Base-by-base conservation (phyloP, 2,888 invertebrate genomes). In the Matsumyia berberina region DNA sequence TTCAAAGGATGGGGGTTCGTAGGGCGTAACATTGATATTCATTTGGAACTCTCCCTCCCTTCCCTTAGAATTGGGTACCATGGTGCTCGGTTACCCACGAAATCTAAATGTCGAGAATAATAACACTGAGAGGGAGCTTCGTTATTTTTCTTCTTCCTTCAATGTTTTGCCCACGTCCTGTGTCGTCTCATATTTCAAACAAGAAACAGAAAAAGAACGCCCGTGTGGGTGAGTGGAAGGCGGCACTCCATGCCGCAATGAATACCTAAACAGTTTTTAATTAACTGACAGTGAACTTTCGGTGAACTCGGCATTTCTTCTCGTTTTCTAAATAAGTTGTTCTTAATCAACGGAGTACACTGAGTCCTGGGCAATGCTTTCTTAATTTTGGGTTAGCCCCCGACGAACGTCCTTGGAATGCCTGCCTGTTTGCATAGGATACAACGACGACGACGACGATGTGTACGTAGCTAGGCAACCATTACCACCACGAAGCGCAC, bases 241-340 rank as follows among this genome's bases (percentile, higher is more conserved):
- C 42, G 39, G 33, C 42, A 37, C 39, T 57, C 46, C 42, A 19
- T 60, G 76, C 81, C 76, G 86, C 76, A 86, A 80, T 86, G 81
- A 86, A 81, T 86, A 86, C 70, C 70, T 44, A 86, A 86, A 67
- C 81, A 72, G 70, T 67, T 81, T 81, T 81, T 86, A 86, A 86
- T 86, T 86, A 86, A 86, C 80, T 80, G 42, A 57, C 46, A 51
- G 58, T 64, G 74, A 80, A 85, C 64, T 85, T 66, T 70, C 39
- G n/a, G 35, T 60, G 70, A 80, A 66, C 80, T 78, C 62, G 29
- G 44, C 51, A 57, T 53, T 62, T 64, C 64, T 66, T 69, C 31
- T 55, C 76, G 31, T 69, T 64, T 77, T 78, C 73, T 46, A 72
- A 82, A 53, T 60, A 77, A 66, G 46, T 79, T 66, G 17, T 60